phyloP scores from a whole-genome alignment of 2,113 vertebrate genomes.

The Prinia subflava region DNA sequence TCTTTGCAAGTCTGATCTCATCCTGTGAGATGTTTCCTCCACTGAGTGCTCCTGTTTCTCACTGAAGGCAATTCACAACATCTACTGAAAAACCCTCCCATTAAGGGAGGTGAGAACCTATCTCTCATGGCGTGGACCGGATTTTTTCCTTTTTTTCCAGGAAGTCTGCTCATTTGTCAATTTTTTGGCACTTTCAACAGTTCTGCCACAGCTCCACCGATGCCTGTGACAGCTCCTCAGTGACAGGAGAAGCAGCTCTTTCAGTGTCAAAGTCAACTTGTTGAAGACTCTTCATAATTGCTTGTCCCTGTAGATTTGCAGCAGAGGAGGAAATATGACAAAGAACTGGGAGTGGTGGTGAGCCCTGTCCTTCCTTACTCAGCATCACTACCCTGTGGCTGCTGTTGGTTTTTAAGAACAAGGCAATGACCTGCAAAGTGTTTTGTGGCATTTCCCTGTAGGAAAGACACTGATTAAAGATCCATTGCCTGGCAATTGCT shows the following conservation, averaged over 20 bases:
- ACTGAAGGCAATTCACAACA: background rate
- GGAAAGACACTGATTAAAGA: background rate
- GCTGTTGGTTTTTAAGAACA: background rate
- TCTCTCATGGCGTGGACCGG: background rate
- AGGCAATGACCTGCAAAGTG: background rate
- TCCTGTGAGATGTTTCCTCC: background rate
- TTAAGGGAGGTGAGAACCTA: background rate
- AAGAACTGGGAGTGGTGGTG: background rate
- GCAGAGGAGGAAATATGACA: background rate
- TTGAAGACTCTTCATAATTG: background rate
- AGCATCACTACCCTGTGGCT: background rate
- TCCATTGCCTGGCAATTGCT: background rate
- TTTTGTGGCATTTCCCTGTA: background rate
- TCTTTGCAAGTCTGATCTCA: conserved; percentile 41
- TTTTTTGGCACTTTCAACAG: background rate
- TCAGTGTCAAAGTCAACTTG: background rate
- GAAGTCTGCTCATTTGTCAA: background rate
- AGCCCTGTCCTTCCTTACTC: background rate
- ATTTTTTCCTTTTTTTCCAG: background rate
- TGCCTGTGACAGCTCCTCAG: conserved; percentile 27
- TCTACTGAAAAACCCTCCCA: background rate
- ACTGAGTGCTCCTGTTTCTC: background rate
- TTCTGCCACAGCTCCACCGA: conserved; percentile 2
- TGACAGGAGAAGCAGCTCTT: background rate
- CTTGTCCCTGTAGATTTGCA: background rate